Conservation (phyloP, 2,888 invertebrate genomes). For the Drosophila macrospina region DNA sequence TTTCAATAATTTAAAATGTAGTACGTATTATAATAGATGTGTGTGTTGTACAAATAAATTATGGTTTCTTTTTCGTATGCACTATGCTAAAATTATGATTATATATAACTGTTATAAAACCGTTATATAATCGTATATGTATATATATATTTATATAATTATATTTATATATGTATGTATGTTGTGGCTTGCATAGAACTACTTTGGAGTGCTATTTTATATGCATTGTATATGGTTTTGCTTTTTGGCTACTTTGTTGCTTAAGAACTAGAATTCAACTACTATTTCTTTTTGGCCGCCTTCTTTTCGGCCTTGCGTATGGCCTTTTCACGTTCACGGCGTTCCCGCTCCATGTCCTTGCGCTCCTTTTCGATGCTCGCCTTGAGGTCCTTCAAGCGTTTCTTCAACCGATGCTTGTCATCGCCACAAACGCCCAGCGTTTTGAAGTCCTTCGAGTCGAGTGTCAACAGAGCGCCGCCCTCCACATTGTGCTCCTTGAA, state of each 20-base stretch:
- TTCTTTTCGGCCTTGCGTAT: constrained; percentile 94
- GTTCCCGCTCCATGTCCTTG: constrained; percentile 93
- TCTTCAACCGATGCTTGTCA: constrained; percentile 93
- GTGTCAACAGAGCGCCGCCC: constrained; percentile 92
- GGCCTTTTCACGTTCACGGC: constrained; percentile 93
- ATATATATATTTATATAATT: constrained; percentile 33
- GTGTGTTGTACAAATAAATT: constrained; percentile 63
- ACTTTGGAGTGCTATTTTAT: constrained; percentile 59
- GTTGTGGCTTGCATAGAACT: constrained; percentile 39
- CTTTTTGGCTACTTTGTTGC: constrained; percentile 75
- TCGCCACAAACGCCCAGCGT: constrained; percentile 91
- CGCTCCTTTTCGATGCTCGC: constrained; percentile 90
- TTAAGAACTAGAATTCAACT: constrained; percentile 72
- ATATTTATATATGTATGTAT: constrained; percentile 40
- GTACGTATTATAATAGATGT: constrained; percentile 66
- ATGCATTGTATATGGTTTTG: constrained; percentile 65
- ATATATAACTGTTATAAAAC: constrained; percentile 32
- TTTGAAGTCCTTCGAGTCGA: constrained; percentile 97
- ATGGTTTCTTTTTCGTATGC: constrained; percentile 26
- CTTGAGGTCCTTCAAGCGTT: constrained; percentile 93
- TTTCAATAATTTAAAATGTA: constrained; percentile 73
- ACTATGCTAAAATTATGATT: constrained; percentile 23
- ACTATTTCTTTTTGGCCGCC: constrained; percentile 89
- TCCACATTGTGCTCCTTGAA: constrained; percentile 95
- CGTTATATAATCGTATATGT: constrained; percentile 41